Conservation (phyloP, 2,113 vertebrate genomes). For the Platichthys stellatus region DNA sequence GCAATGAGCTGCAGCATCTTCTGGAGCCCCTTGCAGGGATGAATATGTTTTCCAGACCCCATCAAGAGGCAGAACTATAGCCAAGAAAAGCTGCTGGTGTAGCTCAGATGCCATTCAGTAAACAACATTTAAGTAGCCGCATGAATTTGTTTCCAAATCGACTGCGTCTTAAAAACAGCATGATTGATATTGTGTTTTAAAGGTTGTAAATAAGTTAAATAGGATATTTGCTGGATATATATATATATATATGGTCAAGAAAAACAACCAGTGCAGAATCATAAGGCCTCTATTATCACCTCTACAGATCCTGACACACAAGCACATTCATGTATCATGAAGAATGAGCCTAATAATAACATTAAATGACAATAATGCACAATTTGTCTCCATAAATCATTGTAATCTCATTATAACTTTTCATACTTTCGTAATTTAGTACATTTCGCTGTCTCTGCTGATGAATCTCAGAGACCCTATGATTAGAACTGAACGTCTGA, state of each 20-base stretch:
- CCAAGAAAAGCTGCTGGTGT: constrained; percentile 52
- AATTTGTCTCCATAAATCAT: constrained; percentile 59
- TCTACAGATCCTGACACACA: constrained; percentile 16
- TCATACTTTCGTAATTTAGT: constrained; percentile 2
- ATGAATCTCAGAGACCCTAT: constrained; percentile 12
- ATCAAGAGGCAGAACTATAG: constrained; percentile 42
- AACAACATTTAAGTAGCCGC: not conserved
- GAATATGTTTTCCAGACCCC: constrained; percentile 74
- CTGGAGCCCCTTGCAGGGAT: constrained; percentile 56
- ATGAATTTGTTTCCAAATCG: constrained; percentile 10
- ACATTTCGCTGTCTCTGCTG: constrained; percentile 20
- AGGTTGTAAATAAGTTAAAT: constrained; percentile 21
- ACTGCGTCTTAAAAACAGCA: constrained; percentile 6
- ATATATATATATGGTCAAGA: not conserved
- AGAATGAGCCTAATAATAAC: constrained; percentile 11
- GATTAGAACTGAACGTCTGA: constrained; percentile 31
- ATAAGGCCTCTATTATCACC: not conserved
- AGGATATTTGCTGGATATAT: constrained; percentile 11
- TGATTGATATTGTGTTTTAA: constrained; percentile 11
- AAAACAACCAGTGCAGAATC: not conserved
- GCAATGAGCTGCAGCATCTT: constrained; percentile 55
- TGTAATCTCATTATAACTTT: constrained; percentile 26
- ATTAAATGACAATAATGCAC: constrained; percentile 9
- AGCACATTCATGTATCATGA: constrained; percentile 35
- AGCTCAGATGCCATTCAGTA: constrained; percentile 23